Conservation (phyloP, 2,113 vertebrate species). For the Pachyramphus minor region DNA sequence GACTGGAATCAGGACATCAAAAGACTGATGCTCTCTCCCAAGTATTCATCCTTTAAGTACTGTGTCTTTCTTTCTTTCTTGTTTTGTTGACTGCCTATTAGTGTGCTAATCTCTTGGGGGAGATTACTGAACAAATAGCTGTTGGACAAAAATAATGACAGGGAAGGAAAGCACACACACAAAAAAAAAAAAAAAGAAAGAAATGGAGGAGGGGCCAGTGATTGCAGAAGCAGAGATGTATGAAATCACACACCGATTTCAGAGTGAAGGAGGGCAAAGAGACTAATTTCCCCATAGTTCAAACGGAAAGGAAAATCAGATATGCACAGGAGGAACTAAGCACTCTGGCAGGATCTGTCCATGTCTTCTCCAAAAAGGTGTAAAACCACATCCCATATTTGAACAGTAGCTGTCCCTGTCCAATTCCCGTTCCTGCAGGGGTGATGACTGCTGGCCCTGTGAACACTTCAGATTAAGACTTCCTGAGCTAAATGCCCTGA, state of each 20-base stretch:
- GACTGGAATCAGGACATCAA: constrained; percentile 54
- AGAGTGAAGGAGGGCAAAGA: not conserved
- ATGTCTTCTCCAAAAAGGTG: not conserved
- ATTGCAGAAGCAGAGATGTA: not conserved
- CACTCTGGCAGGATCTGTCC: not conserved
- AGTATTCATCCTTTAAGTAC: constrained; percentile 60
- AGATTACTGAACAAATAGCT: constrained; percentile 66
- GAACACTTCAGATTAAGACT: not conserved
- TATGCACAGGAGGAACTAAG: not conserved
- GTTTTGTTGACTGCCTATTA: constrained; percentile 65
- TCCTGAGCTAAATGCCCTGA: not conserved
- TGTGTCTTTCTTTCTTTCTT: constrained; percentile 56
- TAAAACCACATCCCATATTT: not conserved
- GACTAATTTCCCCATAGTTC: not conserved
- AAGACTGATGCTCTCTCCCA: constrained; percentile 52
- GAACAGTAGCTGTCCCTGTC: not conserved
- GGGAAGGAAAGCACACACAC: not conserved
- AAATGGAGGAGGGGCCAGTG: not conserved
- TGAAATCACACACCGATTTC: not conserved
- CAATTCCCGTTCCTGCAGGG: not conserved
- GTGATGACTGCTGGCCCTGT: not conserved
- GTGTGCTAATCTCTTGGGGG: constrained; percentile 55
- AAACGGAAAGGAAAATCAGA: not conserved
- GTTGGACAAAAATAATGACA: constrained; percentile 63
- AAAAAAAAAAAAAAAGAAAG: not conserved